phyloP scores from a whole-genome alignment of 2,797 vertebrate genomes.

The Prionace glauca region DNA sequence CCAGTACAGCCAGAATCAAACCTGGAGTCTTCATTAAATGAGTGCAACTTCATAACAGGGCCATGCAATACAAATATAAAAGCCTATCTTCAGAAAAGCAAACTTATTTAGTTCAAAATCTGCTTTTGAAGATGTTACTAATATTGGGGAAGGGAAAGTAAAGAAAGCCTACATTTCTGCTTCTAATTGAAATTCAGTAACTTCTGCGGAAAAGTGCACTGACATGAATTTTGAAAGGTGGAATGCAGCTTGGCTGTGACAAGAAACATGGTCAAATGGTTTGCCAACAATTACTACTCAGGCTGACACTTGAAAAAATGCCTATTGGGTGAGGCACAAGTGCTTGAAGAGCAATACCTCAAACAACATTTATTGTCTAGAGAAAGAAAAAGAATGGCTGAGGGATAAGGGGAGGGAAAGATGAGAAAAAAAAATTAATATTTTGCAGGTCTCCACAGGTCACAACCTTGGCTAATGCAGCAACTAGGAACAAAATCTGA shows the following conservation, averaged over 20 bases:
- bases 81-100: not conserved
- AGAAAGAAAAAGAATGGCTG: not conserved
- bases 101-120: not conserved
- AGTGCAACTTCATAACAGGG: not conserved
- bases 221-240: not conserved
- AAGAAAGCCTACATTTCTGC: not conserved
- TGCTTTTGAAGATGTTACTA: not conserved
- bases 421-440: not conserved
- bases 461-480: not conserved
- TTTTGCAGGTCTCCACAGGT: not conserved
- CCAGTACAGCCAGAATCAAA: not conserved
- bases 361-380: not conserved
- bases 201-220: not conserved
- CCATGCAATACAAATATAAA: too few relatives aligned
- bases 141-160: not conserved
- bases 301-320: not conserved
- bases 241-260: not conserved
- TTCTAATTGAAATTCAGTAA: not conserved
- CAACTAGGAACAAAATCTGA: not conserved
- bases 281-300: not conserved
- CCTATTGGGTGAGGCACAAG: not conserved
- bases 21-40: not conserved
- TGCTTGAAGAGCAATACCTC: not conserved
- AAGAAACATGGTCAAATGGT: not conserved
- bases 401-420: not conserved